Evolutionary conservation across 2,113 vertebrate genomes (phyloP).

Genomic region (Apeltes quadracus): DNA sequence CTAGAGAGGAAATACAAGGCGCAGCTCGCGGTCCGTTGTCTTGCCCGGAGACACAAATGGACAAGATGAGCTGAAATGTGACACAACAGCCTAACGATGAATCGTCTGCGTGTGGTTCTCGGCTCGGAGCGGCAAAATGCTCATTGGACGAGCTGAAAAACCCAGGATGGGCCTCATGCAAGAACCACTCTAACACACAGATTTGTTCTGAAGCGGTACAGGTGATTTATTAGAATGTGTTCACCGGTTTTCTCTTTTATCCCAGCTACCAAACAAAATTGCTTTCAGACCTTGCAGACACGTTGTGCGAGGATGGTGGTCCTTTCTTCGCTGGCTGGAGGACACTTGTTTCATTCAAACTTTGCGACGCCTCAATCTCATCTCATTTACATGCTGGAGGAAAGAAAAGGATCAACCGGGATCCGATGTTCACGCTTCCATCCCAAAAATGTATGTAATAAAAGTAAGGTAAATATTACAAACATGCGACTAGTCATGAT

Average conservation of each 20-base stretch:
- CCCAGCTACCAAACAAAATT: background rate
- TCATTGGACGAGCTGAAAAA: background rate
- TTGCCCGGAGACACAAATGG: background rate
- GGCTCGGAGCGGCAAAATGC: background rate
- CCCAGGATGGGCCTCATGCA: background rate
- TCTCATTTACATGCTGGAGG: background rate
- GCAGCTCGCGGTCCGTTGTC: background rate
- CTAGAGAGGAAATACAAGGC: background rate
- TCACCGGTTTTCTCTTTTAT: background rate
- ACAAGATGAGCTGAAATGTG: background rate
- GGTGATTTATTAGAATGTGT: background rate
- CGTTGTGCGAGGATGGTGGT: background rate
- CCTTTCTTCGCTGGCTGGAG: background rate
- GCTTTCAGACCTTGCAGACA: background rate
- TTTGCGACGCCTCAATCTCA: background rate
- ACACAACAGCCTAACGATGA: background rate
- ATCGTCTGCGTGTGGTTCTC: background rate
- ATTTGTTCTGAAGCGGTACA: background rate
- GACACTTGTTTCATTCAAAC: background rate
- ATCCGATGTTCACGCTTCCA: background rate
- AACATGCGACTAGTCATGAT: background rate
- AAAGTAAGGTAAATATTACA: background rate
- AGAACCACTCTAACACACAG: background rate
- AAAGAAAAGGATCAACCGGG: background rate
- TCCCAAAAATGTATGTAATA: background rate